Evolutionary conservation across 2,888 invertebrate species (phyloP).

Genomic region (Cordilura impudica): DNA sequence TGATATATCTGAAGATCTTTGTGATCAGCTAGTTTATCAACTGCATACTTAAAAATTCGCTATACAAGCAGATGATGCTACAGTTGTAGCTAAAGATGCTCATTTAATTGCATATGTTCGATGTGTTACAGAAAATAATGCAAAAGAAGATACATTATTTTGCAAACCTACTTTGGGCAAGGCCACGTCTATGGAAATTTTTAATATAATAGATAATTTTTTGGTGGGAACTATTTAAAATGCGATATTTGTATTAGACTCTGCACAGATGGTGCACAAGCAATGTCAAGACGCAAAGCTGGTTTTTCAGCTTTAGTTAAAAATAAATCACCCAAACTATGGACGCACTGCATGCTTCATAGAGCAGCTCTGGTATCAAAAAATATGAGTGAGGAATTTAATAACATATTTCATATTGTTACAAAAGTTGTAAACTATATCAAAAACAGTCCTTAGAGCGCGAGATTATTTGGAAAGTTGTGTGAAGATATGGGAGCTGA

Average conservation of each 20-base stretch:
- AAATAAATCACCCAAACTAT: conserved; percentile 9
- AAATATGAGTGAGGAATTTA: not conserved
- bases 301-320: conserved; percentile 35
- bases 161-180: conserved; percentile 63
- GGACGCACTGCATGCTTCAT: conserved; percentile 48
- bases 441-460: conserved; percentile 28
- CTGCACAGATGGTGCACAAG: conserved; percentile 65
- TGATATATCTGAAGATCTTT: conserved; percentile 67
- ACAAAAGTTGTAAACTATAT: conserved; percentile 48
- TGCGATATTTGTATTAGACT: conserved; percentile 66
- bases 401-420: no score
- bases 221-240: conserved; percentile 54
- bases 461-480: conserved; percentile 21
- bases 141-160: conserved; percentile 64
- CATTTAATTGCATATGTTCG: conserved; percentile 65
- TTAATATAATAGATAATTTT: conserved; percentile 65
- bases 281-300: conserved; percentile 58
- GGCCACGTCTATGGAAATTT: conserved; percentile 59
- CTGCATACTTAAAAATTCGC: conserved; percentile 54
- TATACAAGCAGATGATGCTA: conserved; percentile 66
- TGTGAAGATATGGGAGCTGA: not conserved
- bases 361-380: conserved; percentile 12
- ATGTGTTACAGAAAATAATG: conserved; percentile 59
- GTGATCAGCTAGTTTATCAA: conserved; percentile 64
- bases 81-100: conserved; percentile 26